phyloP scores from a whole-genome alignment of 2,888 invertebrate genomes.

The Ecliptopera silaceata region DNA sequence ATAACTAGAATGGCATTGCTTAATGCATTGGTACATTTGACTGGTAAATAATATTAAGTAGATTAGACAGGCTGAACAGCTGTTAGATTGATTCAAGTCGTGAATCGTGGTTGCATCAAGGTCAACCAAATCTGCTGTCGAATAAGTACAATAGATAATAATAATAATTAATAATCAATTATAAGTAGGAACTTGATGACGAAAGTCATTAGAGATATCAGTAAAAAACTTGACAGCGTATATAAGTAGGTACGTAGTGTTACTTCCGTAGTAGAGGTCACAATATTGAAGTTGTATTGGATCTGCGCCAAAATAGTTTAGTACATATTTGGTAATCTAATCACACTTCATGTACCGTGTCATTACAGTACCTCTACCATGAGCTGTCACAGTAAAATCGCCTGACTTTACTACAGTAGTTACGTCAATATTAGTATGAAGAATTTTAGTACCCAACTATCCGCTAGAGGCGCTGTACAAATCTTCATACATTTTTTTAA shows the following conservation, averaged over 20 bases:
- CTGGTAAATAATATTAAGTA: background rate
- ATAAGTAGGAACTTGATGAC: background rate
- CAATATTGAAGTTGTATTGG: background rate
- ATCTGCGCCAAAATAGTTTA: background rate
- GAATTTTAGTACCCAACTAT: too few relatives aligned
- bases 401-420: too few relatives aligned
- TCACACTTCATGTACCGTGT: constrained; percentile 18
- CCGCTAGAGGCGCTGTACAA: too few relatives aligned
- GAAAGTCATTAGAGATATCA: too few relatives aligned
- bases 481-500: too few relatives aligned
- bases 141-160: background rate
- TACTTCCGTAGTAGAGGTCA: background rate
- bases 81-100: constrained; percentile 37
- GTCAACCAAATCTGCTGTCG: constrained; percentile 46
- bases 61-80: constrained; percentile 2
- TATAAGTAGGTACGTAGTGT: background rate
- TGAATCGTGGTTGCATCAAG: constrained; percentile 51
- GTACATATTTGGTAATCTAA: constrained; percentile 15
- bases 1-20: constrained; percentile 13
- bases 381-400: too few relatives aligned
- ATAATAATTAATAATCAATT: too few relatives aligned
- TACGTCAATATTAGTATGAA: too few relatives aligned
- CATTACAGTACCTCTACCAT: too few relatives aligned
- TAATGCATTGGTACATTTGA: constrained; percentile 7
- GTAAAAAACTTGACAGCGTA: too few relatives aligned